These are phyloP conservation scores for Halictus quadricinctus DNA, from an alignment of 2,888 invertebrate genomes.

Conservation along the genomic window DNA sequence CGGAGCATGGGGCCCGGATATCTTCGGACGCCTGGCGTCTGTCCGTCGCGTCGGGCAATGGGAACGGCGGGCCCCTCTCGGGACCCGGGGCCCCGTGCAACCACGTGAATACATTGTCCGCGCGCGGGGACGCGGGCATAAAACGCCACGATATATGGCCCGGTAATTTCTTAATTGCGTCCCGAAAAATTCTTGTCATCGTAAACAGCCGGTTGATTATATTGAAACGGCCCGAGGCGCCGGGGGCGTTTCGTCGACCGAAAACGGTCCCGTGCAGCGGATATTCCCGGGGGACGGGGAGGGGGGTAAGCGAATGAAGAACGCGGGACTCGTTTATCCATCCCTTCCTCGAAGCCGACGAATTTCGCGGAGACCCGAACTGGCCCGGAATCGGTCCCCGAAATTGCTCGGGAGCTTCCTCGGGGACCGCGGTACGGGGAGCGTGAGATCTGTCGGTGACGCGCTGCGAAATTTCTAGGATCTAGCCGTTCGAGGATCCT, in stretches of 20 bases:
- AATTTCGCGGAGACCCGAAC: background rate
- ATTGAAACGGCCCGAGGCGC: slow-evolving; percentile 76
- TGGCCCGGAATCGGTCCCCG: background rate
- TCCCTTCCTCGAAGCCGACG: slow-evolving; percentile 16
- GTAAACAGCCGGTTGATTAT: slow-evolving; percentile 80
- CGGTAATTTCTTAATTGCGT: slow-evolving; percentile 82
- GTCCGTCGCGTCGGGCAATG: slow-evolving; percentile 73
- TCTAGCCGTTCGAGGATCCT: slow-evolving; percentile 19
- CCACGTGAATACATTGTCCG: slow-evolving; percentile 80
- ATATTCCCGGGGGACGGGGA: background rate
- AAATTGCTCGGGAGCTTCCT: slow-evolving; percentile 41
- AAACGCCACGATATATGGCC: slow-evolving; percentile 80
- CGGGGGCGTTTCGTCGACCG: slow-evolving; percentile 68
- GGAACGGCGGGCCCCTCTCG: slow-evolving; percentile 34
- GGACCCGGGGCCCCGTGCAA: slow-evolving; percentile 65
- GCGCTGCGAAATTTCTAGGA: background rate
- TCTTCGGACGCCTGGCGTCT: slow-evolving; percentile 70
- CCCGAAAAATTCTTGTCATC: slow-evolving; percentile 81
- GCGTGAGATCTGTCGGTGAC: slow-evolving; percentile 26
- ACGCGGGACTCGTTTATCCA: slow-evolving; percentile 43
- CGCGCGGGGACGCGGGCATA: slow-evolving; percentile 69
- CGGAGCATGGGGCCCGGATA: slow-evolving; percentile 29
- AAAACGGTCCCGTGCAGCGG: slow-evolving; percentile 10
- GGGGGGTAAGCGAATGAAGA: background rate
- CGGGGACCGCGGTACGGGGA: background rate